phyloP scores from a whole-genome alignment of 2,888 invertebrate genomes.

The Lasiommata megera region DNA sequence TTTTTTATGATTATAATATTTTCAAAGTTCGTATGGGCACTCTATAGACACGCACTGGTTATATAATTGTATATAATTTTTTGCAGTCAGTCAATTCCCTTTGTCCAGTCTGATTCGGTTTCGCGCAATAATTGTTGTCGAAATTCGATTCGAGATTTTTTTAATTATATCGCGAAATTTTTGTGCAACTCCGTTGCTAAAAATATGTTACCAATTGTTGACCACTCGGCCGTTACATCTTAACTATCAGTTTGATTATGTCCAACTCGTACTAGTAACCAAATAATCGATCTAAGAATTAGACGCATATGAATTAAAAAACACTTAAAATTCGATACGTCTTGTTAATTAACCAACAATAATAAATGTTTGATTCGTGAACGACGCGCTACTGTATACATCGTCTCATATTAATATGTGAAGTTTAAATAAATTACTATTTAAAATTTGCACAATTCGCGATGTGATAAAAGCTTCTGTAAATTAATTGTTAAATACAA shows the following conservation, averaged over 20 bases:
- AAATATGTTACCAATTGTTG: conserved; percentile 40
- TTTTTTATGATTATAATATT: too few species aligned
- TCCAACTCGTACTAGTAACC: conserved; percentile 21
- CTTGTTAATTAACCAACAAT: background rate
- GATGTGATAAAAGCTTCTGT: too few species aligned
- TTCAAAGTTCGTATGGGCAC: too few species aligned
- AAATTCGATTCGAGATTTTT: background rate
- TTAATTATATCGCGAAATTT: background rate
- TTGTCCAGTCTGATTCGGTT: background rate
- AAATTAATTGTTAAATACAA: too few species aligned
- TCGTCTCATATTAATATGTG: too few species aligned
- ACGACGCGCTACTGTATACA: too few species aligned
- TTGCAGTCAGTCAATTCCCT: too few species aligned
- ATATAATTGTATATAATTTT: too few species aligned
- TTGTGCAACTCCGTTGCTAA: conserved; percentile 14
- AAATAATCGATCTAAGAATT: conserved; percentile 20
- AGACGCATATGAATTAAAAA: conserved; percentile 26
- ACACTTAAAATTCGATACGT: conserved; percentile 20
- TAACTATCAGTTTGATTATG: conserved; percentile 41
- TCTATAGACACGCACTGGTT: too few species aligned
- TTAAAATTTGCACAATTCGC: too few species aligned
- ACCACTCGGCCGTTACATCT: conserved; percentile 41
- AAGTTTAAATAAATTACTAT: too few species aligned
- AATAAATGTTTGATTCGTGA: background rate
- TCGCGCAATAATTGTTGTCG: background rate